Conservation (phyloP, 2,888 invertebrate genomes). For the Antheraea assamensis region DNA sequence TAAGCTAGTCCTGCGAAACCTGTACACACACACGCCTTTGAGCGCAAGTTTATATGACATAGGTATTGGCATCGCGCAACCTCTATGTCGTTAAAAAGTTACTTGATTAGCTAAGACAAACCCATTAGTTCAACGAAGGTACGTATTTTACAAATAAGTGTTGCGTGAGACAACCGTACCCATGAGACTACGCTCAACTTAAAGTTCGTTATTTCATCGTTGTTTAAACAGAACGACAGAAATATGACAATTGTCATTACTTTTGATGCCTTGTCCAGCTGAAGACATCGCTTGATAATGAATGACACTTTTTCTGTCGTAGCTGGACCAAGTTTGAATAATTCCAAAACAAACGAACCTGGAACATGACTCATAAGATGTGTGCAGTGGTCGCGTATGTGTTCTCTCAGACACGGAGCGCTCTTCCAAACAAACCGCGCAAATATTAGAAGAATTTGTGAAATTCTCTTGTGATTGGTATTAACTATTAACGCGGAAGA, state of each 20-base stretch:
- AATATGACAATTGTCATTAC: background rate
- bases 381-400: background rate
- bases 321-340: background rate
- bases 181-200: background rate
- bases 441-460: background rate
- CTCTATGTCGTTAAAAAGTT: conserved; percentile 47
- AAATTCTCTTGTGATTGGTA: conserved; percentile 5
- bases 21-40: background rate
- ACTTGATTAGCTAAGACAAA: conserved; percentile 44
- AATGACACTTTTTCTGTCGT: background rate
- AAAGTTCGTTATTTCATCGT: background rate
- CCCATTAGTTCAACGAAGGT: conserved; percentile 27
- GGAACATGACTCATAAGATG: background rate
- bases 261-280: background rate
- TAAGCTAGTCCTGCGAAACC: too few relatives aligned
- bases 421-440: background rate
- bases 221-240: background rate
- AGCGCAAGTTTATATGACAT: conserved; percentile 18
- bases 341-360: background rate
- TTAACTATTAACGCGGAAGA: background rate
- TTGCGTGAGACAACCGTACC: conserved; percentile 31
- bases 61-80: conserved; percentile 19
- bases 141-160: conserved; percentile 48
- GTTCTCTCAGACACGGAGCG: background rate
- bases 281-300: background rate